Base-by-base conservation (phyloP, 2,888 invertebrate genomes). In the Anoplius nigerrimus region DNA sequence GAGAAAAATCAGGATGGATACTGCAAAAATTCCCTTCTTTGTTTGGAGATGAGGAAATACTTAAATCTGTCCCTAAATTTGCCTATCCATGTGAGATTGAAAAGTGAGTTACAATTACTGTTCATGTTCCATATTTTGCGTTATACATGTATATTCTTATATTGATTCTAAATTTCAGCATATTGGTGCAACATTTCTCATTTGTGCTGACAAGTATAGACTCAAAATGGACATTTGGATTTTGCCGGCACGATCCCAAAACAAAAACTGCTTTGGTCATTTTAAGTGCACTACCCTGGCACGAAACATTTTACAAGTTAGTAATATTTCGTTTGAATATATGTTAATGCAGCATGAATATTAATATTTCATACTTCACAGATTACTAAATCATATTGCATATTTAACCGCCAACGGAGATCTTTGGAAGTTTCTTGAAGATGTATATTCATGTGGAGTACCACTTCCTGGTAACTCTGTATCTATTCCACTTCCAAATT, bases 181-280 rank as follows among this genome's bases (percentile, higher is more conserved):
- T 92, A 81, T 93, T 94, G 70, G 95, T 98, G 66, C 97, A 98
- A 89, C 95, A 97, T 84, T 99, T 98, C 89, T 98, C 98, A 24
- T 99, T 99, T 90, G 98, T 98, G 60, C 90, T 99, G 85, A 99
- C 99, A 22, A 97, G 96, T 81, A 92, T 95, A 81, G 97, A 98
- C 87, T 97, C 98, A 24, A 97, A 97, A 90, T 98, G 97, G 93
- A 97, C 97, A 46, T 99, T 97, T 91, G 98, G 98, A 76, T 99
- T 97, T 90, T 98, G 98, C 89, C 94, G 99, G 24, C 97, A 97
- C 89, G 97, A 98, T 88, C 96, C 98, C 4, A 94, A 95, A 87
- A 93, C 95, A 22, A 94, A 96, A 86, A 95, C 95, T 20, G 95
- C 97, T 69, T 90, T 96, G 87, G 94, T 97, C 55, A 89, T 97